Conservation (phyloP, 2,888 invertebrate genomes). For the Chalcis sispes region DNA sequence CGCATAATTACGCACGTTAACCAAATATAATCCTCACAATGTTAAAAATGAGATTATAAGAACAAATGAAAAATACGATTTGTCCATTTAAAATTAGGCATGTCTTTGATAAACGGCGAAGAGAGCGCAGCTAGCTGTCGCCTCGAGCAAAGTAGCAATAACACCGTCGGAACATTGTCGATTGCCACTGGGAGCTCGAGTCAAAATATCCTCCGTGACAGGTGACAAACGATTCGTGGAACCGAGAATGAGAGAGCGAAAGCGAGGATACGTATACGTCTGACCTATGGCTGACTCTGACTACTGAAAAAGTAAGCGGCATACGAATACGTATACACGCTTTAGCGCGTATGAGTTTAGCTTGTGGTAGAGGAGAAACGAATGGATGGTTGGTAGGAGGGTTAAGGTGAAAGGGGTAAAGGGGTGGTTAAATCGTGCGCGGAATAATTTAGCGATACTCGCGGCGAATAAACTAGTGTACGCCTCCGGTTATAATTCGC, state of each 20-base stretch:
- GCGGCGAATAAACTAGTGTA: conserved; percentile 32
- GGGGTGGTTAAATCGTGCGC: not conserved
- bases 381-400: no score
- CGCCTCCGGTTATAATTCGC: no score
- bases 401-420: no score
- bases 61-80: no score
- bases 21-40: no score
- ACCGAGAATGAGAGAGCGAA: not conserved
- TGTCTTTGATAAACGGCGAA: conserved; percentile 34
- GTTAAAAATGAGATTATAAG: no score
- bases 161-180: no score
- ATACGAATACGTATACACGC: not conserved
- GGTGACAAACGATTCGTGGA: conserved; percentile 59
- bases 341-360: no score
- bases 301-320: not conserved
- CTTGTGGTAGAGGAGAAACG: no score
- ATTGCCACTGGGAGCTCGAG: conserved; percentile 17
- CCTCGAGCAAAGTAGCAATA: no score
- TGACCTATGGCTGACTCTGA: not conserved
- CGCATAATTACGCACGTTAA: no score
- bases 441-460: conserved; percentile 43
- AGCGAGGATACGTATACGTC: not conserved
- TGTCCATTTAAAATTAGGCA: conserved; percentile 44
- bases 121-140: conserved; percentile 16
- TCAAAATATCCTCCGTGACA: conserved; percentile 52